These are phyloP conservation scores for Labeo catla DNA, from an alignment of 2,113 vertebrate species.

Conservation along the genomic window DNA sequence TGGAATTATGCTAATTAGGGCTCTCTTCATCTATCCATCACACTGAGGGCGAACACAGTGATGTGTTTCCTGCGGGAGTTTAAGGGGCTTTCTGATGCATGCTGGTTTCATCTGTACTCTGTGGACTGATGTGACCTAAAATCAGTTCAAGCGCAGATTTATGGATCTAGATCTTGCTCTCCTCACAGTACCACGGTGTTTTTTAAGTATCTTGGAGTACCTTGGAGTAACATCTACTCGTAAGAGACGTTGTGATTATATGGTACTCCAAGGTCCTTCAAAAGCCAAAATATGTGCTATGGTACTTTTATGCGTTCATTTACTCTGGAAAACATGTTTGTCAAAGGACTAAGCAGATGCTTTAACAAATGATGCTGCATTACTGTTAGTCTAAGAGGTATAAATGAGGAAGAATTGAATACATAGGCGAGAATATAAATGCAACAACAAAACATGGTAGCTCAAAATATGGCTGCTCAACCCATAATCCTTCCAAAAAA, in stretches of 20 bases:
- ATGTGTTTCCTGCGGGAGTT: not conserved
- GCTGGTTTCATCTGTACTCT: not conserved
- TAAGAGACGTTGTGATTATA: not conserved
- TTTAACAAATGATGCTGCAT: not conserved
- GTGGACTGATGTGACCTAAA: conserved; percentile 19
- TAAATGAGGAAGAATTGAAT: not conserved
- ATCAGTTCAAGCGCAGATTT: not conserved
- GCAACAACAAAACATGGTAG: not conserved
- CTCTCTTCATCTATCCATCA: not conserved
- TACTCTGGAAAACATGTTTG: not conserved
- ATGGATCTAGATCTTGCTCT: conserved; percentile 5
- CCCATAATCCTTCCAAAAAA: not conserved
- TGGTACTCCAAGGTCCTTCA: not conserved
- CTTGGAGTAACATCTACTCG: not conserved
- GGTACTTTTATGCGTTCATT: not conserved
- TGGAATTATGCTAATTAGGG: conserved; percentile 53
- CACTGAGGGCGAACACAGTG: not conserved
- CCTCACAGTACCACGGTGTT: not conserved
- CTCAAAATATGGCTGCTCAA: not conserved
- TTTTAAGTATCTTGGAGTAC: not conserved
- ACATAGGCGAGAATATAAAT: not conserved
- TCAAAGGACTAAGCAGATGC: not conserved
- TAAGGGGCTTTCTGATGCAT: conserved; percentile 1
- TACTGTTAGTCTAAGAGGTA: not conserved
- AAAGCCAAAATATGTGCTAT: not conserved